These are phyloP conservation scores for Pogona vitticeps DNA, from an alignment of 2,113 vertebrate genomes.

Conservation along the genomic window DNA sequence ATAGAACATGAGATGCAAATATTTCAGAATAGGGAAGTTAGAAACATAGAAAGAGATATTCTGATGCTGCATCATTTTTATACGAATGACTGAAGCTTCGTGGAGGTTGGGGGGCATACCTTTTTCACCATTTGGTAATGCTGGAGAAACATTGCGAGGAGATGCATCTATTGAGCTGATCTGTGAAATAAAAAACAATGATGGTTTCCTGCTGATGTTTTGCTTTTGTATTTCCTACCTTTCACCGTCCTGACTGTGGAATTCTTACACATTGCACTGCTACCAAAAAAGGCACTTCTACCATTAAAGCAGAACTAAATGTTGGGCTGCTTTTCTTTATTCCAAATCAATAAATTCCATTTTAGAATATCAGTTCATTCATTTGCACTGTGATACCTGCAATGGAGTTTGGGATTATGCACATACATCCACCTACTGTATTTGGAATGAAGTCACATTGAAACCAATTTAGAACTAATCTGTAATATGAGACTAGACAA, in stretches of 20 bases:
- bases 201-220: not conserved
- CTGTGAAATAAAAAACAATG: constrained; percentile 67
- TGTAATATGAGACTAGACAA: not conserved
- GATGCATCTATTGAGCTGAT: constrained; percentile 88
- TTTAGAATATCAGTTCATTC: not conserved
- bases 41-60: not conserved
- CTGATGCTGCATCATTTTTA: not conserved
- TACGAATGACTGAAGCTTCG: not conserved
- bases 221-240: not conserved
- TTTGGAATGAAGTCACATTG: not conserved
- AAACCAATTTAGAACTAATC: not conserved
- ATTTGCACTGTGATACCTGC: not conserved
- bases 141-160: constrained; percentile 91
- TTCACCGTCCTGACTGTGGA: too few species aligned
- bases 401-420: not conserved
- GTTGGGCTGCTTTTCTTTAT: not conserved
- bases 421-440: not conserved
- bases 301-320: not conserved
- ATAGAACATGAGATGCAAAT: not conserved
- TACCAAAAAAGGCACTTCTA: not conserved
- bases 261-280: not conserved
- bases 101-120: constrained; percentile 74
- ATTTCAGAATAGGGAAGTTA: not conserved
- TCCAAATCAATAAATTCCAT: not conserved
- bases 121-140: constrained; percentile 92